These are phyloP conservation scores for Troides helena DNA, from an alignment of 2,888 invertebrate genomes.

Conservation along the genomic window DNA sequence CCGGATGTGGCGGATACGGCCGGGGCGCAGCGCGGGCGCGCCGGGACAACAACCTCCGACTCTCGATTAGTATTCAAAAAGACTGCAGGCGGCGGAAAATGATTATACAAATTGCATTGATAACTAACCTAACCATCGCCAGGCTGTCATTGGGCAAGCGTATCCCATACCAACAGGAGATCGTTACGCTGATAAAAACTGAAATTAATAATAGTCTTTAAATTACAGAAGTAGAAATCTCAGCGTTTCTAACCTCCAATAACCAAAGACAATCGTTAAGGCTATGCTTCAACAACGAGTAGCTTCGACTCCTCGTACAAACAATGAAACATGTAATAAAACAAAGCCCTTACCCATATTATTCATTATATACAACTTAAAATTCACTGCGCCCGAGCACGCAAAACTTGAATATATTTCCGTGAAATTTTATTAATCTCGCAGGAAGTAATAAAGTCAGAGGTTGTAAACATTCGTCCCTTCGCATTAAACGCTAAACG, in stretches of 20 bases:
- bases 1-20: slow-evolving; percentile 7
- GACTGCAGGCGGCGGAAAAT: slow-evolving; percentile 21
- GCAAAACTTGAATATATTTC: slow-evolving; percentile 17
- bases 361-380: slow-evolving; percentile 3
- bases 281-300: too few relatives aligned
- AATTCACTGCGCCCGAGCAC: slow-evolving; percentile 3
- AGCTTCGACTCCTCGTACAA: too few relatives aligned
- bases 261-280: too few relatives aligned
- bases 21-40: not conserved
- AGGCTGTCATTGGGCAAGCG: too few relatives aligned
- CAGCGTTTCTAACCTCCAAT: too few relatives aligned
- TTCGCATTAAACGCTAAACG: slow-evolving; percentile 24
- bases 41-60: slow-evolving; percentile 21
- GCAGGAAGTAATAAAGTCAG: slow-evolving; percentile 22
- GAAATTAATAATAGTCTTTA: too few relatives aligned
- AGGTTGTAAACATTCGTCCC: slow-evolving; percentile 16
- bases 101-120: slow-evolving; percentile 23
- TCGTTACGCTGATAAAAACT: too few relatives aligned
- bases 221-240: too few relatives aligned
- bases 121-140: slow-evolving; percentile 1
- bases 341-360: not conserved
- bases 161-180: too few relatives aligned
- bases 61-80: slow-evolving; percentile 25
- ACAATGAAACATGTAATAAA: too few relatives aligned
- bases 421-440: slow-evolving; percentile 22